Base-by-base conservation (phyloP, 2,888 invertebrate species). In the Cryptocheilus praepositus region DNA sequence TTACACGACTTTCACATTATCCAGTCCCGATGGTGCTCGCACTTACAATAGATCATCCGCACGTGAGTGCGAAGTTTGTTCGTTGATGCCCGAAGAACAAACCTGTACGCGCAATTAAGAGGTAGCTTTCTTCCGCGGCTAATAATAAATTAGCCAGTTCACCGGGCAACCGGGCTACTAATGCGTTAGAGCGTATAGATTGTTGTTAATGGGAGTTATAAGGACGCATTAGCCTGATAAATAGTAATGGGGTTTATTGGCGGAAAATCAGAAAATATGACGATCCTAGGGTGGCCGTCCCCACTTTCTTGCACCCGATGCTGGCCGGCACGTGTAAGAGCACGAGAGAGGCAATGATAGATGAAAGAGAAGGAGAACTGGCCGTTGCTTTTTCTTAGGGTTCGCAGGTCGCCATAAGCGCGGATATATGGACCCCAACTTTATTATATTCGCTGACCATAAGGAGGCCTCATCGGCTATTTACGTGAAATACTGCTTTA, bases 231-330 rank as follows among this genome's bases (percentile, higher is more conserved):
- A 88, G 86, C 77, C 86, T 87, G 88, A 88, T 89, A 88, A 89
- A 88, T 87, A 89, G 88, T 87, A 86, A 89, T 88, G 86, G 87
- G 80, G 85, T 86, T 88, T 88, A 89, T 88, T 88, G 88, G 88
- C 85, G 86, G 83, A 87, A 88, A 88, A 89, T 89, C 88, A 89
- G 87, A 81, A 89, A 87, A 88, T 88, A 89, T 85, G 86, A 88
- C 83, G 80, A 81, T 79, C 70, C 68, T 56, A 65, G 61, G 74
- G 66, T 71, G 36, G 64, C 73, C 67, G 72, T 79, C 77, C 77
- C 74, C 79, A 73, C 64, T 79, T 81, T 81, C 72, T 80, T 74
- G 78, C 68, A 77, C 74, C 74, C 76, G 68, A 62, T 72, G 74
- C 70, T 68, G 68, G 67, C 76, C 69, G 76, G 69, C 70, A 66